phyloP scores from a whole-genome alignment of 2,113 vertebrate species.

The Daubentonia madagascariensis region DNA sequence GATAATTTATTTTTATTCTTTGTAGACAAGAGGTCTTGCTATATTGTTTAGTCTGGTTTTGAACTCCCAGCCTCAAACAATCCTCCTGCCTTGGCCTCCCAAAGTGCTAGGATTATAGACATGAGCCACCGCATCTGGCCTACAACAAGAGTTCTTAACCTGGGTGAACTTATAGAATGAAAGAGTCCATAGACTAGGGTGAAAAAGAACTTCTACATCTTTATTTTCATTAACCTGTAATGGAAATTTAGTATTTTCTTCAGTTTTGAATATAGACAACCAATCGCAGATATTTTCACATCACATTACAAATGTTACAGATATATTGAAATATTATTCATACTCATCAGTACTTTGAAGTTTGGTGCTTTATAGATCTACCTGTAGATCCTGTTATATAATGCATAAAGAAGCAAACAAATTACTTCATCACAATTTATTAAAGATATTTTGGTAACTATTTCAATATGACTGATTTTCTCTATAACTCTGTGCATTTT shows the following conservation, averaged over 20 bases:
- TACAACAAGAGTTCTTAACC: neutral
- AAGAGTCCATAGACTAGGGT: neutral
- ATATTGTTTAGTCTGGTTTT: no score
- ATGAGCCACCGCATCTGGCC: neutral
- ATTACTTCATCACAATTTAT: neutral
- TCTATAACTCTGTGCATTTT: neutral
- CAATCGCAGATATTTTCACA: neutral
- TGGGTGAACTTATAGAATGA: neutral
- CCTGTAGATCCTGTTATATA: neutral
- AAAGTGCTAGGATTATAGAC: neutral
- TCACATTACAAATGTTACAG: neutral
- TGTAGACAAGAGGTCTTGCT: no score
- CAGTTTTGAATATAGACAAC: neutral
- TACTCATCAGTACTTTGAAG: neutral
- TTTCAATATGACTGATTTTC: neutral
- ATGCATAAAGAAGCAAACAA: neutral
- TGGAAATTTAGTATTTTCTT: slow-evolving; percentile 10
- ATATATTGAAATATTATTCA: neutral
- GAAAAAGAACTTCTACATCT: neutral
- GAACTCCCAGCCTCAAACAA: neutral
- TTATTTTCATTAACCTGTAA: neutral
- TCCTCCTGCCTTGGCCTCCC: neutral
- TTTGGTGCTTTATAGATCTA: neutral
- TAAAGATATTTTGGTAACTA: slow-evolving; percentile 12
- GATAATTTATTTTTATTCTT: no score